A percentile compares a stretch with the other conserved stretches of the same genome.
phyloP scores from a whole-genome alignment of 2,113 vertebrate species.

The Dromiciops gliroides region DNA sequence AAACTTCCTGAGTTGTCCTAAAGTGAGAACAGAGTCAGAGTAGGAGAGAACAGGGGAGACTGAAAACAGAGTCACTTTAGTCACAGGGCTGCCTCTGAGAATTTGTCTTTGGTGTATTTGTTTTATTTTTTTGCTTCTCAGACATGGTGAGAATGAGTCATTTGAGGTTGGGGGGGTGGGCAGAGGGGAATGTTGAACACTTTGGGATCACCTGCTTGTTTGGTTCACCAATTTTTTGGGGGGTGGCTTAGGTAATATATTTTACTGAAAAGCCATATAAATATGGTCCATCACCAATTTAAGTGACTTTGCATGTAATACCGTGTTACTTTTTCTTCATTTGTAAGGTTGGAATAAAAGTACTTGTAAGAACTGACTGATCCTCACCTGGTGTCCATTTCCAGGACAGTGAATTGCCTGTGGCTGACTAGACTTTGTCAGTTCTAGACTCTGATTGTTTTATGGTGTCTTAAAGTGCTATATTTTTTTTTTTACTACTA shows the following conservation, averaged over 20 bases:
- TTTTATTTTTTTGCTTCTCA: not conserved
- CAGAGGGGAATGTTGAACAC: not conserved
- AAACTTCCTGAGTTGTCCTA: not conserved
- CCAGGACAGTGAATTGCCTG: too few relatives aligned
- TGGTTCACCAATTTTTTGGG: not conserved
- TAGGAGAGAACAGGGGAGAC: not conserved
- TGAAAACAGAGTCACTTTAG: not conserved
- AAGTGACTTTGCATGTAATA: not conserved
- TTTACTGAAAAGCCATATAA: not conserved
- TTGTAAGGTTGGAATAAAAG: not conserved
- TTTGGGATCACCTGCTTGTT: not conserved
- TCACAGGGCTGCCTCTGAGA: not conserved
- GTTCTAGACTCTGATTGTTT: too few relatives aligned
- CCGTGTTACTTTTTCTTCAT: not conserved
- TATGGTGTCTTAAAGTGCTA: too few relatives aligned
- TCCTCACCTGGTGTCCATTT: too few relatives aligned
- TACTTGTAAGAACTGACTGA: too few relatives aligned
- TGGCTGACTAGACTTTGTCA: too few relatives aligned
- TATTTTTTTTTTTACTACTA: too few relatives aligned
- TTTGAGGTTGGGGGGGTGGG: not conserved
- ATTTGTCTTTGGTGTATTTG: not conserved
- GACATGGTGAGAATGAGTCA: not conserved
- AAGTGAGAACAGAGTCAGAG: not conserved
- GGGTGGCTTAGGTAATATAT: not conserved
- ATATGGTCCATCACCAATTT: not conserved